phyloP scores from a whole-genome alignment of 2,113 vertebrate species.

The Ameiurus melas region DNA sequence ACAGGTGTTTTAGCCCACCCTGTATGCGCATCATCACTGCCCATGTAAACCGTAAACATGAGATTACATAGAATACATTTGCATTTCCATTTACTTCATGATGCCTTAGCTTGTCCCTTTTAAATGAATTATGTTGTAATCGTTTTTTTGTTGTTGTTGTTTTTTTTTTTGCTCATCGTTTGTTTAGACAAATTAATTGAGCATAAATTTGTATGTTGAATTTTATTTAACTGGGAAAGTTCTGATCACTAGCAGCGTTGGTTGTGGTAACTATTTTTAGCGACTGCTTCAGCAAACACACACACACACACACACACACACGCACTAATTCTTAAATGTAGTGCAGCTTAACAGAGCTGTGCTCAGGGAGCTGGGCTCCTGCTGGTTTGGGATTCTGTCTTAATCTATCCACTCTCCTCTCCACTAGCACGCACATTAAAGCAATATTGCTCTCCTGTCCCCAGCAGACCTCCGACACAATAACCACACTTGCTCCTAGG shows the following conservation, averaged over 20 bases:
- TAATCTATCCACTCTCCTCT: constrained; percentile 46
- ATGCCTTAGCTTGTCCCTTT: neutral
- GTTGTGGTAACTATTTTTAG: constrained; percentile 1
- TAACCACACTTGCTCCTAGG: constrained; percentile 76
- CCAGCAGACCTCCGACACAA: constrained; percentile 74
- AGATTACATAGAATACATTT: constrained; percentile 41
- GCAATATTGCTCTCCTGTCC: constrained; percentile 76
- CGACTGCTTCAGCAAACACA: neutral
- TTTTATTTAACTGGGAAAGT: neutral
- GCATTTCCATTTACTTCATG: constrained; percentile 27
- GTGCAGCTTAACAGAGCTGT: constrained; percentile 32
- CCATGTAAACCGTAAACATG: constrained; percentile 45
- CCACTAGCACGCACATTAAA: constrained; percentile 65
- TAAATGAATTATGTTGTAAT: neutral
- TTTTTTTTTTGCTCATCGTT: neutral
- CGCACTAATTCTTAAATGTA: constrained; percentile 27
- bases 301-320: neutral
- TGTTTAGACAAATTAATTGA: constrained; percentile 20
- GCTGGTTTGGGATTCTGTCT: constrained; percentile 39
- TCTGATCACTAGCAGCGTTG: neutral
- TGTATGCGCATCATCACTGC: constrained; percentile 15
- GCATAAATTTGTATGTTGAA: neutral
- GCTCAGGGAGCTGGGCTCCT: constrained; percentile 32
- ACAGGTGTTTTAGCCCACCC: constrained; percentile 51
- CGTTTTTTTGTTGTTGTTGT: neutral